These are phyloP conservation scores for Leucophenga varia DNA, from an alignment of 1,140 invertebrate genomes.

Conservation along the genomic window DNA sequence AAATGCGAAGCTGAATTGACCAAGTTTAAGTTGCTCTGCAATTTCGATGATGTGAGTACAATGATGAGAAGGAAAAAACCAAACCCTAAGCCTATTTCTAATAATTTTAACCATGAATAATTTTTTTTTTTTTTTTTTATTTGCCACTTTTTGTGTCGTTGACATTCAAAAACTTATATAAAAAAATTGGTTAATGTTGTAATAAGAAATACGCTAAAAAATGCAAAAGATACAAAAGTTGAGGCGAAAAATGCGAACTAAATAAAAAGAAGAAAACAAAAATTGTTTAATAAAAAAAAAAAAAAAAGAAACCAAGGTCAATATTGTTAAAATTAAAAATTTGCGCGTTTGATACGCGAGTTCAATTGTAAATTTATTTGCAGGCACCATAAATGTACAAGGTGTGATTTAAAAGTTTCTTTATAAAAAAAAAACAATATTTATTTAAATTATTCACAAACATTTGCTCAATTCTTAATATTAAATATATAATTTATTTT, in stretches of 20 bases:
- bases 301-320: slow-evolving; percentile 21
- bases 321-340: no score
- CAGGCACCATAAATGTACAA: no score
- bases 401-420: no score
- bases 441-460: no score
- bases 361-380: no score
- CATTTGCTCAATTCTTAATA: no score
- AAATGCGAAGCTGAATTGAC: slow-evolving; percentile 26
- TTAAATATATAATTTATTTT: no score
- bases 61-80: neutral
- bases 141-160: no score
- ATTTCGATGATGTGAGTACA: slow-evolving; percentile 51
- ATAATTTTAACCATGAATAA: slow-evolving; percentile 7
- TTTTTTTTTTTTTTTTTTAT: no score
- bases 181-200: slow-evolving; percentile 1
- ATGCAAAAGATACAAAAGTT: slow-evolving; percentile 23
- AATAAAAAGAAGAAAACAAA: slow-evolving; percentile 36
- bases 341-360: no score
- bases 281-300: slow-evolving; percentile 20
- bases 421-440: no score
- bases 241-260: slow-evolving; percentile 43
- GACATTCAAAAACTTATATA: slow-evolving; percentile 8
- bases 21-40: slow-evolving; percentile 43
- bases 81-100: slow-evolving; percentile 1
- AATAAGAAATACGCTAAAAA: slow-evolving; percentile 18